Base-by-base conservation (phyloP, 1,140 invertebrate species). In the Brachionus koreanus region DNA sequence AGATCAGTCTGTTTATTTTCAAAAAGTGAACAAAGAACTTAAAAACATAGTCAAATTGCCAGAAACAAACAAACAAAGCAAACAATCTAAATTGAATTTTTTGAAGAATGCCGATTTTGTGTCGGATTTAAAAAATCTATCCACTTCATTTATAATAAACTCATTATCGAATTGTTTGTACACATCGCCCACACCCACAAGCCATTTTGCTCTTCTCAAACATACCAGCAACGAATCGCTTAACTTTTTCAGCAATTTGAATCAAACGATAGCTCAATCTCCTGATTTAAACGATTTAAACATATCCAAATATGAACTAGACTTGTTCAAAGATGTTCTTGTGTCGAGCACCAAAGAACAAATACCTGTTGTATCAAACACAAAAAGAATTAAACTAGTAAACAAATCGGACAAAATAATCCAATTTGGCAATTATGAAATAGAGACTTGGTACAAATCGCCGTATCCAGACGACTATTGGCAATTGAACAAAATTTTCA, bases 401-500 rank as follows among this genome's bases (percentile, higher is more conserved):
- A 79, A 79, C 49, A 57, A 61, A 57, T 61, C 76, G 25, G 57
- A 65, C 39, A 79, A 82, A 82, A 65, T 65, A 42, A 93, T 98
- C 85, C 95, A 98, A 89, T 95, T 98, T 86, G 97, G 97, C 3
- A 91, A 93, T 86, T 98, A 95, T 89, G 96, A 98, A 90, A 97
- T 99, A 61, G 96, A 98, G 86, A 96, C 96, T 13, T 99, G 97
- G 96, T 99, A 98, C 88, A 98, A 97, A 85, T 98, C 95, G 85
- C 97, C 97, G 0, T 98, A 96, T 88, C 96, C 97, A 4, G 96
- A 97, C 87, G 95, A 95, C 88, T 96, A 94, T 89, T 88, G 87
- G 13, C 85, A 87, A 52, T n/a, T 82, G 7, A 57, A 63, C 29
- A 39, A 69, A 72, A 96, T 99, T 85, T 98, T 96, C 87, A 83